These are phyloP conservation scores for Rhamnusium bicolor DNA, from an alignment of 2,888 invertebrate species.

Conservation along the genomic window DNA sequence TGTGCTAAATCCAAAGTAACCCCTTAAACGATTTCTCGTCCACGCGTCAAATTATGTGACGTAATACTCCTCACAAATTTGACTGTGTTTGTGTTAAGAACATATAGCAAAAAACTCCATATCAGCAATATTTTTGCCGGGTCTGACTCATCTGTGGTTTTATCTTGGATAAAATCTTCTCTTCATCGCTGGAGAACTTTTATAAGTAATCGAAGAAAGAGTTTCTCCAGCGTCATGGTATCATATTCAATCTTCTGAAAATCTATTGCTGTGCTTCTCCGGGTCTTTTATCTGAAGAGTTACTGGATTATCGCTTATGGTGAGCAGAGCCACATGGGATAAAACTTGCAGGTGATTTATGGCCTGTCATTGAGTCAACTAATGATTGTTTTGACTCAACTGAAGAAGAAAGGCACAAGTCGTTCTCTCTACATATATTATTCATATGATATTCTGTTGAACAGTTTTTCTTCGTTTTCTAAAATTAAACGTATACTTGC, in stretches of 20 bases:
- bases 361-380: neutral
- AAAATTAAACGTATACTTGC: slow-evolving; percentile 24
- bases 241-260: neutral
- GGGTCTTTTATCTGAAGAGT: slow-evolving; percentile 21
- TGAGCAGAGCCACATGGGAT: slow-evolving; percentile 10
- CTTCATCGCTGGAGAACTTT: slow-evolving; percentile 20
- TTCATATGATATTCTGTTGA: neutral
- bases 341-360: neutral
- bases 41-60: slow-evolving; percentile 2
- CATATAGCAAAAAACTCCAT: neutral
- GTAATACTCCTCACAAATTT: slow-evolving; percentile 4
- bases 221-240: neutral
- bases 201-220: slow-evolving; percentile 4
- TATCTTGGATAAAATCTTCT: slow-evolving; percentile 24
- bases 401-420: slow-evolving; percentile 18
- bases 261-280: slow-evolving; percentile 9
- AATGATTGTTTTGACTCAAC: neutral
- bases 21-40: neutral
- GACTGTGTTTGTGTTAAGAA: neutral
- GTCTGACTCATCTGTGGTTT: slow-evolving; percentile 10
- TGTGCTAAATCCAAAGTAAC: slow-evolving; percentile 20
- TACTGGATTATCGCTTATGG: neutral
- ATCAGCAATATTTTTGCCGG: slow-evolving; percentile 7
- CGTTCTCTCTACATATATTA: neutral
- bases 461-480: neutral